Evolutionary conservation across 2,113 vertebrate genomes (phyloP).

Genomic region (Hyla sarda): DNA sequence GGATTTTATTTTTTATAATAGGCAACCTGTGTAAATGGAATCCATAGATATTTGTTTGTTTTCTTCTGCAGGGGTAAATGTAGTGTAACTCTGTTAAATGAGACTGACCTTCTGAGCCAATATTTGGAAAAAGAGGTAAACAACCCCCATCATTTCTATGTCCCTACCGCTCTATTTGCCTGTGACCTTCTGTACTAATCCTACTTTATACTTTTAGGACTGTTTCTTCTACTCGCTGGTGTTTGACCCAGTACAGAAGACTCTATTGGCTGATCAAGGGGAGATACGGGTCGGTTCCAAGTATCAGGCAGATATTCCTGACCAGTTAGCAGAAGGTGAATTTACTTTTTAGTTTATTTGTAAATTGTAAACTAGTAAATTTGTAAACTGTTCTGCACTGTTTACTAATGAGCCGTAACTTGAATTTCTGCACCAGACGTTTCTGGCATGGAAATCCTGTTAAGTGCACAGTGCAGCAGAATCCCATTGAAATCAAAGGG

Average conservation of each 20-base stretch:
- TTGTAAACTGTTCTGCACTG: too few relatives aligned
- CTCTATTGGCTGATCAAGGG: constrained; percentile 89
- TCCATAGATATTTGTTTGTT: neutral
- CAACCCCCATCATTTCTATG: neutral
- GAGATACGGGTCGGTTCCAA: constrained; percentile 93
- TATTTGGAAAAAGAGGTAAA: constrained; percentile 88
- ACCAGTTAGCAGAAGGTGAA: constrained; percentile 87
- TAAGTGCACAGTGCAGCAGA: too few relatives aligned
- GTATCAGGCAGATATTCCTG: constrained; percentile 92
- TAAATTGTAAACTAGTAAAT: too few relatives aligned
- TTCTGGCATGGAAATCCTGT: too few relatives aligned
- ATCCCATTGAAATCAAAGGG: too few relatives aligned
- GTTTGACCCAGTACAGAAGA: constrained; percentile 93
- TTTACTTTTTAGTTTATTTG: too few relatives aligned
- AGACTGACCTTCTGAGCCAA: constrained; percentile 86
- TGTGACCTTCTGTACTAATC: neutral
- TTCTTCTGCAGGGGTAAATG: constrained; percentile 83
- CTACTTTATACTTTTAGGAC: constrained; percentile 72
- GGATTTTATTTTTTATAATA: too few relatives aligned
- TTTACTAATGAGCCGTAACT: too few relatives aligned
- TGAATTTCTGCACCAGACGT: too few relatives aligned
- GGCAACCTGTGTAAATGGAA: too few relatives aligned
- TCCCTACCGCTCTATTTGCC: neutral
- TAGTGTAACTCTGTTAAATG: constrained; percentile 91
- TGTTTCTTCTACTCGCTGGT: constrained; percentile 95